Evolutionary conservation across 2,888 invertebrate species (phyloP), one percentile per base, ranked within the genome.

Genomic region (Nowickia ferox): DNA sequence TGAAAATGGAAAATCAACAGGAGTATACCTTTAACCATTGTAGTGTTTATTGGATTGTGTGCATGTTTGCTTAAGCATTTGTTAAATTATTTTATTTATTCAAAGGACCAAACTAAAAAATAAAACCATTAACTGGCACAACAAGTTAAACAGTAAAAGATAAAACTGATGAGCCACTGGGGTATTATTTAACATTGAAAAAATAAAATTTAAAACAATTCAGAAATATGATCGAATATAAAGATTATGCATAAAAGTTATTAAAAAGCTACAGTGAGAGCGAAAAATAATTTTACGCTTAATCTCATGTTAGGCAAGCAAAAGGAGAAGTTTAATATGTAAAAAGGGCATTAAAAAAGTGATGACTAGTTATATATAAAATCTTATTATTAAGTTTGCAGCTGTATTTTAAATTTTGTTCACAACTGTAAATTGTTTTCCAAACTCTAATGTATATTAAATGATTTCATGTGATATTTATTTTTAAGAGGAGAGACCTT

Each of bases 1-100:
- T 61, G 55, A 46, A 51, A 69, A 61, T 82, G 40, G 46, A 46
- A 76, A 46, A 72, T 65, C 82, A 77, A 77, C 71, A 77, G 72
- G 63, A 83, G 71, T 61, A 61, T 51, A 68, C 57, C 6, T 74
- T 68, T 57, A 72, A 51, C 59, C 68, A 11, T 38, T 38, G 15
- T n/a, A 30, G 13, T 66, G 44, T 51, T 48, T 53, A 57, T 57
- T 11, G 17, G 61, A 53, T 53, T 38, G 53, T 63, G n/a, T 65
- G 44, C 10, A n/a, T 69, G 71, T 55, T 42, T 42, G 40, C 13
- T 42, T 63, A 75, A 68, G 53, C 10, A 57, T 57, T 80, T 80
- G 46, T 51, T 30, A 51, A 57, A 59, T 74, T 74, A 51, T 51
- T 65, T 76, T 57, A 57, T 59, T 59, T 66, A 66, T 66, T n/a